phyloP scores from a whole-genome alignment of 2,113 vertebrate species.

The Eptesicus fuscus region DNA sequence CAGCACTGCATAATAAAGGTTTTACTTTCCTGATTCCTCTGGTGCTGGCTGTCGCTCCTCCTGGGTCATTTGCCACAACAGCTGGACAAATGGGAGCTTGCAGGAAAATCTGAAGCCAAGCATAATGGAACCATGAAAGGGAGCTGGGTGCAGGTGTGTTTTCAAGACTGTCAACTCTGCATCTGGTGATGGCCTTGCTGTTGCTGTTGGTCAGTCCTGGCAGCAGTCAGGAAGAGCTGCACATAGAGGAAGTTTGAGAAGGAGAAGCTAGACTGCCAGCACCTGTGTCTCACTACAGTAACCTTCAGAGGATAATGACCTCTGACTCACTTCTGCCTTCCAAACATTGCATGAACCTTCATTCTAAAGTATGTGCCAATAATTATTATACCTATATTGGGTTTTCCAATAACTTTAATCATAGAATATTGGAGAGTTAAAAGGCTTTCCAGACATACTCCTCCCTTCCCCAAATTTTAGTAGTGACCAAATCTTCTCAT shows the following conservation, averaged over 20 bases:
- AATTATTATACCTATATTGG: not conserved
- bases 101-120: too few species aligned
- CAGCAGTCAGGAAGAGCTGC: not conserved
- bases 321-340: not conserved
- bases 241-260: not conserved
- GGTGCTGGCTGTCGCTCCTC: too few species aligned
- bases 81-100: not conserved
- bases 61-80: too few species aligned
- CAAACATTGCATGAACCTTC: not conserved
- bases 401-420: not conserved
- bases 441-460: not conserved
- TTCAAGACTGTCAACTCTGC: not conserved
- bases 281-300: not conserved
- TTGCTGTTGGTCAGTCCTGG: not conserved
- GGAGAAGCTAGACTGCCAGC: not conserved
- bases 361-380: not conserved
- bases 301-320: not conserved
- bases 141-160: rapidly evolving
- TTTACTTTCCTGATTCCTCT: too few species aligned
- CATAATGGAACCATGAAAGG: rapidly evolving
- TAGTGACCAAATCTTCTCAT: not conserved
- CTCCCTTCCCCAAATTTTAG: not conserved
- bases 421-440: not conserved
- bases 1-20: too few species aligned
- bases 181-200: not conserved